Base-by-base conservation (phyloP, 1,140 invertebrate species). In the Galleria mellonella region DNA sequence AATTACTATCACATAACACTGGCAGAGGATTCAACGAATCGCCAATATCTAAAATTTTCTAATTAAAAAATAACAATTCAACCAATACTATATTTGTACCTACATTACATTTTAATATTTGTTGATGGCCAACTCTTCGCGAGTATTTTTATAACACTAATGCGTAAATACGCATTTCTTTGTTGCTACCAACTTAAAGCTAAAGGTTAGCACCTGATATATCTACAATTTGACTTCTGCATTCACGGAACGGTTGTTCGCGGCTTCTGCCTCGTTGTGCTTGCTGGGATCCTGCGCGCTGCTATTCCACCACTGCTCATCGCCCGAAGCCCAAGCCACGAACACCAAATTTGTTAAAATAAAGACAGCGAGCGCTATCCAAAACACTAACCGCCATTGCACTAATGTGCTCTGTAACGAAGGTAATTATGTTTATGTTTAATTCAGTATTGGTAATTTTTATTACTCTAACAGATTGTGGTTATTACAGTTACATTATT, bases 321-420 rank as follows among this genome's bases (percentile, higher is more conserved):
- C 90, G 1, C 90, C 92, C 30, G 91, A 92, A 0, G 91, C 92
- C 81, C 90, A 92, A 5, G 94, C 61, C 4, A 92, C 81, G 63
- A 93, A 97, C 4, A 95, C 67, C 4, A 93, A 51, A 47, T 93
- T 94, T 0, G 94, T 94, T 9, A 91, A 66, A 6, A 91, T 77
- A 54, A 95, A 94, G 0, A 95, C 89, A 0, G 72, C 91, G 23
- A 94, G 87, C 0, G 92, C 89, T 46, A 96, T 92, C 91, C 93
- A 96, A 69, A 96, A 96, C 0, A 96, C 94, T 2, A 89, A 71
- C 43, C 93, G 88, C 95, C 95, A 97, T 83, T 95, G 90, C 5
- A 88, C 76, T n/a, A 92, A 61, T 4, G 90, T 90, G 63, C 91
- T 90, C 93, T 95, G 79, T 42, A 89, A 89, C 67, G 32, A 46